phyloP scores from a whole-genome alignment of 2,888 invertebrate genomes.

The Erebia palarica region DNA sequence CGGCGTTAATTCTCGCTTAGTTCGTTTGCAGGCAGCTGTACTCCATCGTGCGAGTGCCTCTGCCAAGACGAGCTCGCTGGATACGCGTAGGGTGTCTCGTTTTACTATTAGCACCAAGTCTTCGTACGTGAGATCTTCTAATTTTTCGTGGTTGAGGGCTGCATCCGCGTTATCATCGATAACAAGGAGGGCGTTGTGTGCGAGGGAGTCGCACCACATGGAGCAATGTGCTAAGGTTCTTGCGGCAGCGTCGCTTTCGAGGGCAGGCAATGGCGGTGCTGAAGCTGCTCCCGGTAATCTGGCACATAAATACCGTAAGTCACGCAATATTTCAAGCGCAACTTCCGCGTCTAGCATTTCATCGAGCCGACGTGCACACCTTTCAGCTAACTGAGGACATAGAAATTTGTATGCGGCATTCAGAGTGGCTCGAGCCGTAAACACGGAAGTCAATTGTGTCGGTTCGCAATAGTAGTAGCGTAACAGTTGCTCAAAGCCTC shows the following conservation, averaged over 20 bases:
- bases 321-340: constrained; percentile 85
- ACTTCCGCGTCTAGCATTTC: constrained; percentile 84
- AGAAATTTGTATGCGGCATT: constrained; percentile 89
- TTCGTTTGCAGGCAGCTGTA: constrained; percentile 72
- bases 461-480: constrained; percentile 85
- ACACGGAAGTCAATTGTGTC: constrained; percentile 83
- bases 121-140: constrained; percentile 83
- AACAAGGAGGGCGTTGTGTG: constrained; percentile 85
- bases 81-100: constrained; percentile 86
- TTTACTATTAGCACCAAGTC: constrained; percentile 85
- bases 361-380: constrained; percentile 86
- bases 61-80: constrained; percentile 84
- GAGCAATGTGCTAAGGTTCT: constrained; percentile 72
- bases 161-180: constrained; percentile 73
- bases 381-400: constrained; percentile 85
- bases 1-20: constrained; percentile 70
- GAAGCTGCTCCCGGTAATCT: constrained; percentile 73
- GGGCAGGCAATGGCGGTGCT: constrained; percentile 74
- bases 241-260: constrained; percentile 65
- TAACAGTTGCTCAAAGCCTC: constrained; percentile 86
- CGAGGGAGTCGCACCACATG: constrained; percentile 83
- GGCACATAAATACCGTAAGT: constrained; percentile 76
- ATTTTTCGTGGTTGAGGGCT: constrained; percentile 65
- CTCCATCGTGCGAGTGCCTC: constrained; percentile 83
- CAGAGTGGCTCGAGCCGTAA: constrained; percentile 86